These are phyloP conservation scores for Temnopleurus reevesii DNA, from an alignment of 53 echinoderm and acorn worm species.

Conservation along the genomic window DNA sequence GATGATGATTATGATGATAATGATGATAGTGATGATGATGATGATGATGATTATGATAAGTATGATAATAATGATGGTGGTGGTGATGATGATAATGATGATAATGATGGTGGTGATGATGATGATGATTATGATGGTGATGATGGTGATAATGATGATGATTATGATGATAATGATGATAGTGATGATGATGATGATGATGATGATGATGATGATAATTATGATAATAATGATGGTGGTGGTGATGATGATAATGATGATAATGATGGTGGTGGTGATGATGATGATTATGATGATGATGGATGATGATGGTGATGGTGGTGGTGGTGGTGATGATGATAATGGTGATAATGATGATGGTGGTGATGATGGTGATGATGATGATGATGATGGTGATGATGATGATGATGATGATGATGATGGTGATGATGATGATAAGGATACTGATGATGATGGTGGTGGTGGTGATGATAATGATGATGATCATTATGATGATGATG, in stretches of 20 bases:
- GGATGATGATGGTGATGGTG: not conserved
- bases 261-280: conserved; percentile 15
- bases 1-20: not conserved
- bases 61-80: not conserved
- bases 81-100: not conserved
- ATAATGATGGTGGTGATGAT: conserved; percentile 7
- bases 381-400: conserved; percentile 6
- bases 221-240: not conserved
- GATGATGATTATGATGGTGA: not conserved
- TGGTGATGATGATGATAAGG: not conserved
- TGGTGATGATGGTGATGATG: not conserved
- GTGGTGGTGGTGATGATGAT: not conserved
- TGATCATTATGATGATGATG: too few relatives aligned
- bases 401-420: conserved; percentile 9
- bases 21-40: not conserved
- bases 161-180: not conserved
- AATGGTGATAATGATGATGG: not conserved
- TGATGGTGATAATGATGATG: not conserved
- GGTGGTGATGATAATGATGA: too few relatives aligned
- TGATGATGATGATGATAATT: not conserved
- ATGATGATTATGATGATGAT: not conserved
- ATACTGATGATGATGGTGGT: too few relatives aligned
- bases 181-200: not conserved
- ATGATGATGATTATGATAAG: not conserved
- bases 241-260: not conserved